Percentiles rank a stretch among this genome's conserved stretches.
Evolutionary conservation across 2,888 invertebrate species (phyloP).

Genomic region (Melanchra persicariae): DNA sequence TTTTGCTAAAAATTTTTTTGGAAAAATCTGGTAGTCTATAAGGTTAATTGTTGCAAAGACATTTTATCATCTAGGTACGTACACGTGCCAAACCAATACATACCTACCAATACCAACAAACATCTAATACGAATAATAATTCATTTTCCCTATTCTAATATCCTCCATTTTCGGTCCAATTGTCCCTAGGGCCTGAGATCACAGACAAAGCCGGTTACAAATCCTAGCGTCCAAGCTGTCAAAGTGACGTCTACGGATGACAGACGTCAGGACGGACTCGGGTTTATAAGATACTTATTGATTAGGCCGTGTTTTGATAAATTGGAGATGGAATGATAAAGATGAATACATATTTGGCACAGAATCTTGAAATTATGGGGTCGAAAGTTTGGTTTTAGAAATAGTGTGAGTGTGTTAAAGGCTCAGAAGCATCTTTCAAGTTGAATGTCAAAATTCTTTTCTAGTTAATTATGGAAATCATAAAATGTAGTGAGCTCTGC

Average conservation of each 20-base stretch:
- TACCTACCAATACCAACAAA: slow-evolving; percentile 12
- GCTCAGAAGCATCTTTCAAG: slow-evolving; percentile 25
- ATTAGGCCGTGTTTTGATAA: slow-evolving; percentile 56
- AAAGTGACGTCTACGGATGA: slow-evolving; percentile 53
- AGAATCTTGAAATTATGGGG: background rate
- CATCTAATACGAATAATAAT: slow-evolving; percentile 47
- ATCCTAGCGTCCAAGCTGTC: slow-evolving; percentile 60
- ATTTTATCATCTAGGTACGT: background rate
- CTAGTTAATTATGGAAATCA: slow-evolving; percentile 47
- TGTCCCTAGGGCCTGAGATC: slow-evolving; percentile 54
- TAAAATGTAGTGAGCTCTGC: slow-evolving; percentile 55
- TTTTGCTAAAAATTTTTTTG: too few species aligned
- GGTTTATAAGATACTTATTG: slow-evolving; percentile 55
- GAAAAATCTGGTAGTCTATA: too few species aligned
- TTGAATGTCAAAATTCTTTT: slow-evolving; percentile 38
- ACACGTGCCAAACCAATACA: background rate
- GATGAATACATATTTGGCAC: slow-evolving; percentile 2
- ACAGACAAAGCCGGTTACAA: slow-evolving; percentile 45
- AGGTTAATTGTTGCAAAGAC: too few species aligned
- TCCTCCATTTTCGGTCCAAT: slow-evolving; percentile 44
- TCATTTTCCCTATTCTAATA: slow-evolving; percentile 43
- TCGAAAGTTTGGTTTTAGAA: slow-evolving; percentile 17
- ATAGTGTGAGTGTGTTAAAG: background rate
- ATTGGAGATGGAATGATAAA: slow-evolving; percentile 25
- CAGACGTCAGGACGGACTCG: slow-evolving; percentile 40